phyloP scores from a whole-genome alignment of 2,113 vertebrate genomes.

The Scophthalmus maximus region DNA sequence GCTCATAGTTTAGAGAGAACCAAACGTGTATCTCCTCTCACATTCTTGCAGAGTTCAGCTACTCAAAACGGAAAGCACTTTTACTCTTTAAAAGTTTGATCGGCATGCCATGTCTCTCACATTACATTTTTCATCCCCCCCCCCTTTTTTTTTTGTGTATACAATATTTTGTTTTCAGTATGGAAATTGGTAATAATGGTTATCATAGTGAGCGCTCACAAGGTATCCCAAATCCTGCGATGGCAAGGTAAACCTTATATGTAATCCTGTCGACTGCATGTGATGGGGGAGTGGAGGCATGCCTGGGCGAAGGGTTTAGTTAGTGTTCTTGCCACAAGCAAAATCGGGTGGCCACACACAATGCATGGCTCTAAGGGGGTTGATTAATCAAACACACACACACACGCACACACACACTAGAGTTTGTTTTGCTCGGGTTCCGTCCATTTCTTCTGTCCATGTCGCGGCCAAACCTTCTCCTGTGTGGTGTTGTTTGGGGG shows the following conservation, averaged over 20 bases:
- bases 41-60: constrained; percentile 29
- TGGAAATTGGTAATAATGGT: constrained; percentile 97
- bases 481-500: neutral
- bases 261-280: constrained; percentile 69
- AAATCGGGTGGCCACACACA: constrained; percentile 18
- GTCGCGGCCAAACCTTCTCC: neutral
- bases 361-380: constrained; percentile 58
- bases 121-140: constrained; percentile 74
- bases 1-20: constrained; percentile 61
- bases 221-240: constrained; percentile 91
- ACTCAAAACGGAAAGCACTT: constrained; percentile 39
- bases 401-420: neutral
- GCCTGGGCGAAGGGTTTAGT: constrained; percentile 10
- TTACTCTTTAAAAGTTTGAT: constrained; percentile 40
- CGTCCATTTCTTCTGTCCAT: neutral
- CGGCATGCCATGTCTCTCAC: constrained; percentile 74
- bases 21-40: constrained; percentile 32
- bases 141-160: constrained; percentile 66
- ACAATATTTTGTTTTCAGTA: constrained; percentile 92
- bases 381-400: constrained; percentile 19
- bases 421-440: too few relatives aligned
- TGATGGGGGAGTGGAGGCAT: constrained; percentile 53
- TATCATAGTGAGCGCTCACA: constrained; percentile 94
- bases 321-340: too few relatives aligned
- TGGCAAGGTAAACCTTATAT: constrained; percentile 87